phyloP scores from a whole-genome alignment of 2,797 vertebrate genomes.

The Acridotheres tristis region DNA sequence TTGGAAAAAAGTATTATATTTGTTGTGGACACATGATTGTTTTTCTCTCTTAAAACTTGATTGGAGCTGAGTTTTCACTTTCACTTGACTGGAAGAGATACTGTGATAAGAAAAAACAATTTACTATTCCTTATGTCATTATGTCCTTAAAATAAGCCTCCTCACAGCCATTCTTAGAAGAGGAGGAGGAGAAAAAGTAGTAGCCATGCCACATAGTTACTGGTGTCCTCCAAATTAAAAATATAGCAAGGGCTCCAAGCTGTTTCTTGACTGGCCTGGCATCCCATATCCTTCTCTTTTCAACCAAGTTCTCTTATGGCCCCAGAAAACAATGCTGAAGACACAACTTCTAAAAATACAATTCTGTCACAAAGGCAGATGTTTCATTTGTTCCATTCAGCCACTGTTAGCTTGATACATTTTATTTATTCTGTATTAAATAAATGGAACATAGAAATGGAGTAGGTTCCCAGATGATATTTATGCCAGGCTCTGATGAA shows the following conservation, averaged over 20 bases:
- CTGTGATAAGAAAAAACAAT: not conserved
- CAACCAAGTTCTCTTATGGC: not conserved
- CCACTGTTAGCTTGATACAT: not conserved
- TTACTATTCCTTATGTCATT: not conserved
- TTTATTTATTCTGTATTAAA: not conserved
- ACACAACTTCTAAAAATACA: not conserved
- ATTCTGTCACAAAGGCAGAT: not conserved
- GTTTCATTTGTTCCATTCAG: not conserved
- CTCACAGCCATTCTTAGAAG: not conserved
- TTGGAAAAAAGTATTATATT: not conserved
- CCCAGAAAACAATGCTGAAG: constrained; percentile 5
- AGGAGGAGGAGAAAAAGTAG: not conserved
- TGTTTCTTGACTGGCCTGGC: not conserved
- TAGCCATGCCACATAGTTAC: not conserved
- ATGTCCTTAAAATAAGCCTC: not conserved
- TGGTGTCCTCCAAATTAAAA: not conserved
- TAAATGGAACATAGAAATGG: not conserved
- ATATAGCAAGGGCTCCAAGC: not conserved
- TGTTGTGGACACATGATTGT: not conserved
- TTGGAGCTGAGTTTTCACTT: not conserved
- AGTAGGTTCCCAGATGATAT: not conserved
- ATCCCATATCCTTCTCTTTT: not conserved
- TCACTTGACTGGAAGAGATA: not conserved
- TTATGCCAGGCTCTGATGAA: not conserved
- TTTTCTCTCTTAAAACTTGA: not conserved